A percentile compares a stretch with the other conserved stretches of the same genome.
Evolutionary conservation across 2,797 vertebrate species (phyloP).

Genomic region (Gambusia yucatana): DNA sequence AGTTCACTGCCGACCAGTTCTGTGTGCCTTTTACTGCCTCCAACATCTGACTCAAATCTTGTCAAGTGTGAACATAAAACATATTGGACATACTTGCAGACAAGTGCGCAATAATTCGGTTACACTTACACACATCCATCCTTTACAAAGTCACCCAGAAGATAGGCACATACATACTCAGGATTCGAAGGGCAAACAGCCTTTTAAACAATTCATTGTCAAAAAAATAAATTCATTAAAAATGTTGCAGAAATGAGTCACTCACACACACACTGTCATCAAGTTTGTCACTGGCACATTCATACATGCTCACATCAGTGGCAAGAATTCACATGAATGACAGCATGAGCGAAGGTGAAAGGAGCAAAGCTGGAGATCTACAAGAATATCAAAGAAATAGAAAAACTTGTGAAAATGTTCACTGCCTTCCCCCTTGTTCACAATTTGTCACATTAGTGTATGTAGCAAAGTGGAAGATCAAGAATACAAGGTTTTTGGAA

Average conservation of each 20-base stretch:
- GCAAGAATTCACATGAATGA: slow-evolving; percentile 42
- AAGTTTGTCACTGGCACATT: slow-evolving; percentile 32
- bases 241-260: slow-evolving; percentile 44
- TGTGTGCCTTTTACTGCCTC: slow-evolving; percentile 41
- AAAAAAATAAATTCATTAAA: slow-evolving; percentile 15
- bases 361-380: background rate
- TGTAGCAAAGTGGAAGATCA: background rate
- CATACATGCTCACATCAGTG: slow-evolving; percentile 8
- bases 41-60: slow-evolving; percentile 58
- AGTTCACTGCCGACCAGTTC: slow-evolving; percentile 45
- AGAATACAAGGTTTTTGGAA: background rate
- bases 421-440: background rate
- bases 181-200: slow-evolving; percentile 40
- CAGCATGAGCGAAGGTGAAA: slow-evolving; percentile 12
- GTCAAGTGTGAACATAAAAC: slow-evolving; percentile 49
- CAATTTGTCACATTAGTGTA: background rate
- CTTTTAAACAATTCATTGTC: slow-evolving; percentile 54
- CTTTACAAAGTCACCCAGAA: background rate
- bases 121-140: background rate
- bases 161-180: slow-evolving; percentile 13
- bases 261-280: slow-evolving; percentile 15
- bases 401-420: background rate
- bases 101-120: slow-evolving; percentile 19
- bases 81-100: slow-evolving; percentile 21
- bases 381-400: slow-evolving; percentile 2